These are phyloP conservation scores for Ataeniobius toweri DNA, from an alignment of 2,797 vertebrate genomes.

Conservation along the genomic window DNA sequence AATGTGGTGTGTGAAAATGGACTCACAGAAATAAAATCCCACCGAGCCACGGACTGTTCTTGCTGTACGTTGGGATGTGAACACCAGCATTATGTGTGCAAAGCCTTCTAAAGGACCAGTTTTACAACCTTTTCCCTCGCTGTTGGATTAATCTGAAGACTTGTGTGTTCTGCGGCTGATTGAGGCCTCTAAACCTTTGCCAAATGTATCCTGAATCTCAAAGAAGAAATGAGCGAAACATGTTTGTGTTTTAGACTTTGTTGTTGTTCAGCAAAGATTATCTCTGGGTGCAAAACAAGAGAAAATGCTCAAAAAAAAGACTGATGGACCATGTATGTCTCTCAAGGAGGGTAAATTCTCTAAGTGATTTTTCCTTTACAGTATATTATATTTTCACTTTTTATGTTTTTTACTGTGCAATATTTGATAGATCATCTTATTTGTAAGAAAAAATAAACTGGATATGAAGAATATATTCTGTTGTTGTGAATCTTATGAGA, in stretches of 20 bases:
- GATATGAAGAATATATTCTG: conserved; percentile 10
- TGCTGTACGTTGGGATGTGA: conserved; percentile 26
- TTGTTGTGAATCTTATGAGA: conserved; percentile 2
- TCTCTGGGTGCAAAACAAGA: conserved; percentile 36
- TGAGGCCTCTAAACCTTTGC: conserved; percentile 51
- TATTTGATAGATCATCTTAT: conserved; percentile 60
- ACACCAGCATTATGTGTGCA: conserved; percentile 24
- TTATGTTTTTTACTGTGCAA: conserved; percentile 69
- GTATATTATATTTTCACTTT: conserved; percentile 55
- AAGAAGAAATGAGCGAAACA: conserved; percentile 24
- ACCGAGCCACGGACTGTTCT: conserved; percentile 18
- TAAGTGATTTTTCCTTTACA: conserved; percentile 34
- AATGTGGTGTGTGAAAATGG: conserved; percentile 19
- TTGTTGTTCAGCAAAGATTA: conserved; percentile 14
- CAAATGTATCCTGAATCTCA: conserved; percentile 49
- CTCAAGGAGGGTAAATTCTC: conserved; percentile 15
- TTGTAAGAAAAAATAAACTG: conserved; percentile 37
- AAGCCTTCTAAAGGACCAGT: conserved; percentile 32
- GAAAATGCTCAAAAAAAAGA: conserved; percentile 1
- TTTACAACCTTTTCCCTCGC: conserved; percentile 17
- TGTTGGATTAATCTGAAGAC: conserved; percentile 30
- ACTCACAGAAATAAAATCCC: conserved; percentile 24
- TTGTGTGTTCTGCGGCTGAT: conserved; percentile 18
- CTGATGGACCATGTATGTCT: not conserved
- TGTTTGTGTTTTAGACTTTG: conserved; percentile 23